Conservation (phyloP, 1,140 invertebrate species). For the Cyrtorhinus lividipennis region DNA sequence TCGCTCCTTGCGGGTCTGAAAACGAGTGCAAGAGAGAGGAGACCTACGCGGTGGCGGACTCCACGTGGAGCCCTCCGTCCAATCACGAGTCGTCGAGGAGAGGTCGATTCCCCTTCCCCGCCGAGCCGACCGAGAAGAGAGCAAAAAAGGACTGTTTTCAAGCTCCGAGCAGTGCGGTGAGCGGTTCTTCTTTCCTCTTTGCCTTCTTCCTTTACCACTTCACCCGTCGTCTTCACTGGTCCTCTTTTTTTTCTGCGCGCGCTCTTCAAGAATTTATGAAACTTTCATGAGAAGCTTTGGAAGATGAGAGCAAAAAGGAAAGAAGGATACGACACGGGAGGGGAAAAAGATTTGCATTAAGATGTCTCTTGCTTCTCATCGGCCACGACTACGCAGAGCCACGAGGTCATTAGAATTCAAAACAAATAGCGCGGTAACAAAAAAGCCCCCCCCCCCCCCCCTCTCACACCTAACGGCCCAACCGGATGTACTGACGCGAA, state of each 20-base stretch:
- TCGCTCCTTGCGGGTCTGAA: background rate
- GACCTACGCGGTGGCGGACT: constrained; percentile 12
- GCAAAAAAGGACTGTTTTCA: constrained; percentile 9
- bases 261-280: constrained; percentile 18
- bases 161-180: background rate
- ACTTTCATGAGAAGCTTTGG: constrained; percentile 11
- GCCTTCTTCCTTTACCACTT: too few relatives aligned
- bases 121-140: background rate
- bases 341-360: constrained; percentile 12
- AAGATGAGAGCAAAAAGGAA: too few relatives aligned
- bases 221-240: too few relatives aligned
- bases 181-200: constrained; percentile 1
- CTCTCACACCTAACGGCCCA: too few relatives aligned
- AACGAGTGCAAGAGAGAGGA: constrained; percentile 1
- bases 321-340: background rate
- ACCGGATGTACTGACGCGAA: too few relatives aligned
- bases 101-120: background rate
- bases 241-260: constrained; percentile 6
- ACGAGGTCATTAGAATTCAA: constrained; percentile 11
- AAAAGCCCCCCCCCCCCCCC: too few relatives aligned
- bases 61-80: constrained; percentile 20
- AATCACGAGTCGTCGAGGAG: constrained; percentile 5
- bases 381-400: too few relatives aligned
- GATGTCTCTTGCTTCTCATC: constrained; percentile 6
- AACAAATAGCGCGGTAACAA: constrained; percentile 11